Conservation (phyloP, 2,113 vertebrate genomes). For the Irena cyanogastra region DNA sequence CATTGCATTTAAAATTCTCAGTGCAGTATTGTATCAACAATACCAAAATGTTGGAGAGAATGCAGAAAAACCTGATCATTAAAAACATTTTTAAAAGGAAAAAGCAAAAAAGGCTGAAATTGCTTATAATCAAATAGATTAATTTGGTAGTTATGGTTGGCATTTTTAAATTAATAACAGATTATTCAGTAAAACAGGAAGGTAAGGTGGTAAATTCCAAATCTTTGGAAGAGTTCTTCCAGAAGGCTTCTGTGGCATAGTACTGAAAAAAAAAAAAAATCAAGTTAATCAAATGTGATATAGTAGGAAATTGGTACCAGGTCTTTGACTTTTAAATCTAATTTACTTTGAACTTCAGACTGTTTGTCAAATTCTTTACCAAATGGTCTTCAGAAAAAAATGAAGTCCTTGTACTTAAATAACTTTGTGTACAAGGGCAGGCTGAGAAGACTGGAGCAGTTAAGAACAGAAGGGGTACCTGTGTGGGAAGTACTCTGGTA, state of each 20-base stretch:
- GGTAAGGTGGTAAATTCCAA: neutral
- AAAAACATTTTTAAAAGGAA: neutral
- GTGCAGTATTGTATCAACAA: neutral
- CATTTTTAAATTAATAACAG: neutral
- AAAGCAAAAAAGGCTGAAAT: neutral
- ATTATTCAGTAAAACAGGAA: neutral
- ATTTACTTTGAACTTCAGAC: neutral
- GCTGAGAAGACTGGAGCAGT: neutral
- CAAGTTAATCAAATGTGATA: neutral
- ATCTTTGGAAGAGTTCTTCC: neutral
- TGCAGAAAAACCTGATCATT: neutral
- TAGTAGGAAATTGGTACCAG: neutral
- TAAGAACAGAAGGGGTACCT: neutral
- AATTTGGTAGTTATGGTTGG: neutral
- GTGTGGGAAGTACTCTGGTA: neutral
- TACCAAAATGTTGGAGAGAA: neutral
- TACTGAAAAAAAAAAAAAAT: neutral
- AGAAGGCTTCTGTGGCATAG: neutral
- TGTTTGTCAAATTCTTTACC: neutral
- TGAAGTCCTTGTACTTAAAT: neutral
- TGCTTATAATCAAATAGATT: neutral
- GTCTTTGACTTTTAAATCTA: neutral
- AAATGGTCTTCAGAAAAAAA: neutral
- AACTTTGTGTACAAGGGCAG: neutral
- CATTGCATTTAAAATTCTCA: neutral